These are phyloP conservation scores for Choloepus hoffmanni DNA, from an alignment of 2,113 vertebrate species.

Conservation along the genomic window DNA sequence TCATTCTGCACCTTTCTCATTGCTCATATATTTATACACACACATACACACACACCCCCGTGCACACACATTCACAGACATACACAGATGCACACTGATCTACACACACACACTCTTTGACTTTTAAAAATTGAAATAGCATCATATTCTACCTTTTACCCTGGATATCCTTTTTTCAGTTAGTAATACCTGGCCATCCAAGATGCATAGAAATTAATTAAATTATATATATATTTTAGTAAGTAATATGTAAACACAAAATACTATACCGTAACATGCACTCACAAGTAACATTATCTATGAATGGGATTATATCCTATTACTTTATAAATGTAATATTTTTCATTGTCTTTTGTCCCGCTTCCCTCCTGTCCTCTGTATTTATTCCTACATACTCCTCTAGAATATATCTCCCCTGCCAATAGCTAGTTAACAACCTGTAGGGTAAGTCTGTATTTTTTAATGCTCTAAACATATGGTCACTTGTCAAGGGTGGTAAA, in stretches of 20 bases:
- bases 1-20: too few relatives aligned
- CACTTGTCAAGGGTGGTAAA: neutral
- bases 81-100: neutral
- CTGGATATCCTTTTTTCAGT: neutral
- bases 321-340: neutral
- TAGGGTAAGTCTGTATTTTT: neutral
- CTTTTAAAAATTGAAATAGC: neutral
- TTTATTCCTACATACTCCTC: too few relatives aligned
- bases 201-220: conserved; percentile 30
- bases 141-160: neutral
- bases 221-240: conserved; percentile 5
- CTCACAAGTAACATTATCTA: neutral
- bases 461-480: neutral
- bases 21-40: neutral
- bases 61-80: neutral
- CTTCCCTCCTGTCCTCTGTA: neutral
- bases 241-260: neutral
- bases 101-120: neutral
- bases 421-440: neutral
- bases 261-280: neutral
- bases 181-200: neutral
- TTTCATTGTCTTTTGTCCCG: neutral
- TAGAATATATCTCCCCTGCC: neutral
- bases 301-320: neutral
- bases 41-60: neutral